Evolutionary conservation across 2,113 vertebrate species (phyloP).

Genomic region (Willisornis vidua): DNA sequence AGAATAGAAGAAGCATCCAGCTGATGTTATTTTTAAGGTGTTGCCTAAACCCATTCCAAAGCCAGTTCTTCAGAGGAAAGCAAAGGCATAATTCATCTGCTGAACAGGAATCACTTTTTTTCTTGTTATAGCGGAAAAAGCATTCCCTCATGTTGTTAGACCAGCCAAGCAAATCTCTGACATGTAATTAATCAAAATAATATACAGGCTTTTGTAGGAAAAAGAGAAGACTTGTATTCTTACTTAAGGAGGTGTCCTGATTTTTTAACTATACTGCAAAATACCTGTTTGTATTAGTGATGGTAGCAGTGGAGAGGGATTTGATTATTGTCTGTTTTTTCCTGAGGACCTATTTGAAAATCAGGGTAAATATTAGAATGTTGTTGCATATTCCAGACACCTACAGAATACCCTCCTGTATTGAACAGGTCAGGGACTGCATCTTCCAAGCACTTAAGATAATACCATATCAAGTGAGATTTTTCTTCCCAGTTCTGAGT

Average conservation of each 20-base stretch:
- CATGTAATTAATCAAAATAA: slow-evolving; percentile 17
- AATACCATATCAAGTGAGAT: neutral
- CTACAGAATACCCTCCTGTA: neutral
- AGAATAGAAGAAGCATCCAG: neutral
- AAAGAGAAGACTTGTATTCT: neutral
- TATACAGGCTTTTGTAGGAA: neutral
- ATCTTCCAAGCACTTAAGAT: neutral
- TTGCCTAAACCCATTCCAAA: slow-evolving; percentile 10
- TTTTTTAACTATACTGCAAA: neutral
- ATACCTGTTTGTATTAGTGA: neutral
- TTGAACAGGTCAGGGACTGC: neutral
- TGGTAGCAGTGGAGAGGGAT: neutral
- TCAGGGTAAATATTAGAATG: neutral
- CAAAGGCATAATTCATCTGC: slow-evolving; percentile 10
- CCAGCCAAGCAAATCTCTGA: slow-evolving; percentile 10
- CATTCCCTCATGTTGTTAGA: slow-evolving; percentile 9
- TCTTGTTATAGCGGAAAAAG: slow-evolving; percentile 5
- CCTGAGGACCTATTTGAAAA: neutral
- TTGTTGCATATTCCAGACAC: neutral
- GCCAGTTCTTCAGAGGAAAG: slow-evolving; percentile 17
- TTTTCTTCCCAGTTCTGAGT: neutral
- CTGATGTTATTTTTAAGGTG: neutral
- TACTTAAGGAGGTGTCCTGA: neutral
- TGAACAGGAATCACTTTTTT: slow-evolving; percentile 1
- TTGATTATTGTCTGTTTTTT: neutral